Base-by-base conservation (phyloP, 2,888 invertebrate species). In the Elegia similella region DNA sequence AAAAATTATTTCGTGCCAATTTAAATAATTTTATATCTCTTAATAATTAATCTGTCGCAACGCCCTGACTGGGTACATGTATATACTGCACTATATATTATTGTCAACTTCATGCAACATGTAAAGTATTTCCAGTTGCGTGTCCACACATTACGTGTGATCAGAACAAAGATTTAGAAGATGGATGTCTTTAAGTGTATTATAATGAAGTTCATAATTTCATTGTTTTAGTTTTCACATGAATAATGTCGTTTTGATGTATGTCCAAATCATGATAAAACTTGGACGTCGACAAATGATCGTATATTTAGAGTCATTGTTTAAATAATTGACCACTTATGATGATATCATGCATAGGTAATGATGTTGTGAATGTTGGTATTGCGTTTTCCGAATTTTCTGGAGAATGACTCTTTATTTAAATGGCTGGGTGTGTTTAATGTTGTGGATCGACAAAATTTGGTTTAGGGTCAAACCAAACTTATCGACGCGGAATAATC, bases 201-300 rank as follows among this genome's bases (percentile, higher is more conserved):
- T 71, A 50, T 68, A 71, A 71, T 69, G 69, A 66, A 71, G 64
- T 67, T 60, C 58, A 59, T 61, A 50, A 50, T 50, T 64, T 61
- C 57, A 69, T 70, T 69, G 67, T 71, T 64, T 66, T 23, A 43
- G 29, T 50, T 62, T 71, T 71, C 71, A 69, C 71, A 71, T 69
- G 66, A 58, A 32, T 56, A 71, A 70, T 69, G 70, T 61, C 55
- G 58, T 67, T 72, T 69, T 68, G 69, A 69, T 70, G 70, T 72
- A 66, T 70, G 70, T 59, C 64, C 63, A 67, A 64, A 66, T 65
- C 58, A 48, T 48, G 54, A 48, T 56, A 60, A 59, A 61, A 53
- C n/a, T 30, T 56, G 50, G 44, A 53, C 59, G 59, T 53, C 50
- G 53, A 16, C 60, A 62, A 62, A 61, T 63, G 30, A 12, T 38